Evolutionary conservation across 2,113 vertebrate genomes (phyloP).

Genomic region (Mirza zaza): DNA sequence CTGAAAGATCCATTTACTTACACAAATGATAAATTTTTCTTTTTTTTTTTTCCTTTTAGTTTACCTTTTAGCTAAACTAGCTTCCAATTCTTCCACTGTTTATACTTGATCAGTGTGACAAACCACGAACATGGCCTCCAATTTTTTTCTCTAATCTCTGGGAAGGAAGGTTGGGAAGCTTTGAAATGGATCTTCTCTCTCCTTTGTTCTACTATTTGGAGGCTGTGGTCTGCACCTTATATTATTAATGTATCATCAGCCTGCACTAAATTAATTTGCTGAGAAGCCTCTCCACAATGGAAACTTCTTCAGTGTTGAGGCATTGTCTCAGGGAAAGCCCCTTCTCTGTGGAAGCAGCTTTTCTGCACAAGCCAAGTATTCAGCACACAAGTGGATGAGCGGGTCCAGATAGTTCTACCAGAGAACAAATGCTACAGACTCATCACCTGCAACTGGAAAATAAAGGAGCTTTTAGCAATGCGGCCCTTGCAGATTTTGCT

Average conservation of each 20-base stretch:
- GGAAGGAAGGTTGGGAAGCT: background rate
- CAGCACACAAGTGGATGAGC: background rate
- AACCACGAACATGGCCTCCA: background rate
- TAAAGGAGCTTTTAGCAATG: background rate
- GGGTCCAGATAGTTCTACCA: background rate
- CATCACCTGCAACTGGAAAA: background rate
- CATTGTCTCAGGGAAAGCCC: background rate
- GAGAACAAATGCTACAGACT: background rate
- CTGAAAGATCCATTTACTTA: background rate
- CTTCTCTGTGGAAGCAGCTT: background rate
- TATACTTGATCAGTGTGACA: background rate
- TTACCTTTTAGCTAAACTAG: background rate
- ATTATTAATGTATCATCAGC: background rate
- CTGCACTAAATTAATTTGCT: background rate
- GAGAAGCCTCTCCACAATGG: background rate
- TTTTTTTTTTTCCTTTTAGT: background rate
- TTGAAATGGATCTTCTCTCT: background rate
- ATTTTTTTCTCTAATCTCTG: background rate
- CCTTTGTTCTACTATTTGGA: background rate
- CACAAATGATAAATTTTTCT: background rate
- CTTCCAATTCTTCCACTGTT: background rate
- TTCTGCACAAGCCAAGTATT: background rate
- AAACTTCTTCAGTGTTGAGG: background rate
- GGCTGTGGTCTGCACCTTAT: background rate
- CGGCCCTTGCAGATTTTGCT: background rate